Conservation (phyloP, 2,888 invertebrate species). For the Trissolcus japonicus region DNA sequence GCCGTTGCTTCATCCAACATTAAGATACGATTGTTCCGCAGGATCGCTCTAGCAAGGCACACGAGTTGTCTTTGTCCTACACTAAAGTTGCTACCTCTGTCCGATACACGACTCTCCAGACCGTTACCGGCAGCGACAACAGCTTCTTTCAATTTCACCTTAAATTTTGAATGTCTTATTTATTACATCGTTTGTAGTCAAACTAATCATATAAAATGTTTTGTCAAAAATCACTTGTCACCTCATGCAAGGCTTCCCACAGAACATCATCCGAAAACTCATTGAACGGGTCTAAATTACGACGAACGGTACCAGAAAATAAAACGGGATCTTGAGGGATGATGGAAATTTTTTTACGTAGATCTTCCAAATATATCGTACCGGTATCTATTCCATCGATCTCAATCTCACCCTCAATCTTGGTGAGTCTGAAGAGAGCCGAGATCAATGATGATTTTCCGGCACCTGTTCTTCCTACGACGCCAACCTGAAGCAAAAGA, state of each 20-base stretch:
- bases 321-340: slow-evolving; percentile 84
- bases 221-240: slow-evolving; percentile 57
- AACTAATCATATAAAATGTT: not conserved
- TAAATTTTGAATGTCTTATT: not conserved
- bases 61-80: slow-evolving; percentile 94
- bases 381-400: slow-evolving; percentile 80
- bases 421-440: slow-evolving; percentile 83
- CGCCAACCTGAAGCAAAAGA: slow-evolving; percentile 77
- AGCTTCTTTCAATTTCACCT: slow-evolving; percentile 86
- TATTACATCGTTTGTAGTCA: not conserved
- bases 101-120: slow-evolving; percentile 84
- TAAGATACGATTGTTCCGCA: slow-evolving; percentile 85
- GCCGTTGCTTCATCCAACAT: slow-evolving; percentile 96
- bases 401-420: slow-evolving; percentile 79
- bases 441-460: slow-evolving; percentile 85
- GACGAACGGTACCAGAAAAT: slow-evolving; percentile 81
- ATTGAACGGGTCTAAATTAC: slow-evolving; percentile 83
- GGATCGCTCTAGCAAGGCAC: slow-evolving; percentile 89
- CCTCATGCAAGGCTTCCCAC: slow-evolving; percentile 79
- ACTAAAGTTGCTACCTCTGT: slow-evolving; percentile 90
- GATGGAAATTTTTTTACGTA: slow-evolving; percentile 80
- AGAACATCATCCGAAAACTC: slow-evolving; percentile 77
- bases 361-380: slow-evolving; percentile 79
- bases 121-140: slow-evolving; percentile 79
- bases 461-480: slow-evolving; percentile 86